A percentile compares a stretch with the other conserved stretches of the same genome.
phyloP scores from a whole-genome alignment of 2,888 invertebrate species.

The Aquatica leii region DNA sequence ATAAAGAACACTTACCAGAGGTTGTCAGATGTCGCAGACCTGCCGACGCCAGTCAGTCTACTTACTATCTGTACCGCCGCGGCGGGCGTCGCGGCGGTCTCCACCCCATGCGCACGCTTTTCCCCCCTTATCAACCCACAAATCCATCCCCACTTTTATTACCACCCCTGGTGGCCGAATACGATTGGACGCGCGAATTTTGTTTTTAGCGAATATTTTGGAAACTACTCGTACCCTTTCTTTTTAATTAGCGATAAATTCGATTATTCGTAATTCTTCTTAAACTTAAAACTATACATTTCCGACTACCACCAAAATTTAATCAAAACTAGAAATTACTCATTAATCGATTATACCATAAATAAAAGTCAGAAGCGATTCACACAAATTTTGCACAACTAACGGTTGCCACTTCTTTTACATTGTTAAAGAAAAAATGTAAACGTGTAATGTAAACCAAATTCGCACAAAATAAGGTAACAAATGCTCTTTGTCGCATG shows the following conservation, averaged over 20 bases:
- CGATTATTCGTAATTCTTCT: slow-evolving; percentile 24
- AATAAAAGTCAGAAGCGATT: too few relatives aligned
- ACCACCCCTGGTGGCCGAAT: slow-evolving; percentile 53
- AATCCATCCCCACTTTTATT: slow-evolving; percentile 50
- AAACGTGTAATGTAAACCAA: slow-evolving; percentile 5
- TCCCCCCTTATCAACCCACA: slow-evolving; percentile 56
- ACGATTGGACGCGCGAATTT: slow-evolving; percentile 51
- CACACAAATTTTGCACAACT: too few relatives aligned
- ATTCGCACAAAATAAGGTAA: slow-evolving; percentile 26
- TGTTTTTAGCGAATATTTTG: slow-evolving; percentile 53
- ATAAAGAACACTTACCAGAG: slow-evolving; percentile 48
- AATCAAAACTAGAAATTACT: background rate
- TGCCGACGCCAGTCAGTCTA: slow-evolving; percentile 63
- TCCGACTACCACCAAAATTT: slow-evolving; percentile 1
- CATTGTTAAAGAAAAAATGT: background rate
- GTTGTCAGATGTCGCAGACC: slow-evolving; percentile 54
- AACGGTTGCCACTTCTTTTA: too few relatives aligned
- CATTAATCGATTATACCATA: too few relatives aligned
- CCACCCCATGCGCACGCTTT: slow-evolving; percentile 65
- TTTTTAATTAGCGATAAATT: slow-evolving; percentile 34
- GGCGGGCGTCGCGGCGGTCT: slow-evolving; percentile 72
- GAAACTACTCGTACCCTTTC: slow-evolving; percentile 43
- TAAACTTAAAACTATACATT: slow-evolving; percentile 27
- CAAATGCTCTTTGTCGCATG: slow-evolving; percentile 48
- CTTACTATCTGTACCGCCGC: slow-evolving; percentile 64